phyloP scores from a whole-genome alignment of 1,140 invertebrate genomes.

The Musca domestica region DNA sequence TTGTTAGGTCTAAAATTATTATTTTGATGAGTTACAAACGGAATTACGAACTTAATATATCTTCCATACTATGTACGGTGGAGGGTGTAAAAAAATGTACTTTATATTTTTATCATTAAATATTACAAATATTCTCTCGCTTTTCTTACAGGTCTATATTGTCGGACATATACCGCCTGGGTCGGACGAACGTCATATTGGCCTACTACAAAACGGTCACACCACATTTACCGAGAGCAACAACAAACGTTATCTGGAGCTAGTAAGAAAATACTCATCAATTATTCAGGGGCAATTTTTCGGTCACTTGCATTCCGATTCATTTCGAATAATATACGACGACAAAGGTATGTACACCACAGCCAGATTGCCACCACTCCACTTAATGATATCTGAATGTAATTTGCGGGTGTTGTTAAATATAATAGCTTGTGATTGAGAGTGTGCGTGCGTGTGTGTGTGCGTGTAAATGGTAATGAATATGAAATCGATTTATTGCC shows the following conservation, averaged over 20 bases:
- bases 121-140: slow-evolving; percentile 4
- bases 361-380: too few relatives aligned
- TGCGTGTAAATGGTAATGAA: not conserved
- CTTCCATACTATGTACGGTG: too few relatives aligned
- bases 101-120: too few relatives aligned
- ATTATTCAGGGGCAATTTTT: slow-evolving; percentile 91
- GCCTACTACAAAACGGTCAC: slow-evolving; percentile 59
- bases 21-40: too few relatives aligned
- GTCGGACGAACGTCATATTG: slow-evolving; percentile 73
- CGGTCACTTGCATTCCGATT: slow-evolving; percentile 87
- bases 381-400: not conserved
- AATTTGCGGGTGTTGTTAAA: not conserved
- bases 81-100: too few relatives aligned
- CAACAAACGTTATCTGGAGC: slow-evolving; percentile 68
- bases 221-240: slow-evolving; percentile 64
- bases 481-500: not conserved
- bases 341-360: slow-evolving; percentile 60
- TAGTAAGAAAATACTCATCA: slow-evolving; percentile 69
- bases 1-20: too few relatives aligned
- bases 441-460: too few relatives aligned
- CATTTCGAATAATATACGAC: slow-evolving; percentile 81
- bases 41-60: too few relatives aligned
- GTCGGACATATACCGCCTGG: slow-evolving; percentile 88
- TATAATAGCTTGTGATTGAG: not conserved
- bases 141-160: slow-evolving; percentile 73